Conservation (phyloP, 2,888 invertebrate genomes). For the Hybos culiciformis region DNA sequence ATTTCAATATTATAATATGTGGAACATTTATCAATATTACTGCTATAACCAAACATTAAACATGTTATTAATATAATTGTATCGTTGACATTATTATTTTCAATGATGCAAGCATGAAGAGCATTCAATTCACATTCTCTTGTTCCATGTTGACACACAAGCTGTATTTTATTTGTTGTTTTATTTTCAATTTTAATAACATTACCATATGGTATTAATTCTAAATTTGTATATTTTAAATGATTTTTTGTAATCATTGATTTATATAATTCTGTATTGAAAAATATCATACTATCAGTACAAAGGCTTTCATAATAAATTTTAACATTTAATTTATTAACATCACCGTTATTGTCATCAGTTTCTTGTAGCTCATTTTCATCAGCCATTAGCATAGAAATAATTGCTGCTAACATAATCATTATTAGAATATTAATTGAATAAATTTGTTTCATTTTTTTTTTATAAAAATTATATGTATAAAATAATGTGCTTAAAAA, state of each 20-base stretch:
- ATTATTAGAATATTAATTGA: no score
- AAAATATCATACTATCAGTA: slow-evolving; percentile 27
- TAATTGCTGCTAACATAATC: no score
- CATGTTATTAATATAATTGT: slow-evolving; percentile 27
- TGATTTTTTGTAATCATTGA: slow-evolving; percentile 22
- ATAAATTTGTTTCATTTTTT: no score
- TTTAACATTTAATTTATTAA: slow-evolving; percentile 21
- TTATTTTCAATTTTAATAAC: slow-evolving; percentile 22
- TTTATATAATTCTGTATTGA: slow-evolving; percentile 22
- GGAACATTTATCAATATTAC: slow-evolving; percentile 23
- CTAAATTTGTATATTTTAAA: slow-evolving; percentile 21
- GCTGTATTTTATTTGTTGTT: slow-evolving; percentile 15
- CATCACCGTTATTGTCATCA: no score
- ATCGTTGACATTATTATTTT: slow-evolving; percentile 19
- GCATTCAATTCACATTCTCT: slow-evolving; percentile 31
- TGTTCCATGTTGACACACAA: slow-evolving; percentile 29
- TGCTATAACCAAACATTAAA: slow-evolving; percentile 21
- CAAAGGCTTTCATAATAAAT: slow-evolving; percentile 33
- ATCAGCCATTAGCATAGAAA: no score
- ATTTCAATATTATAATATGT: slow-evolving; percentile 20
- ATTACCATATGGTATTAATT: slow-evolving; percentile 32
- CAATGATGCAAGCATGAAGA: slow-evolving; percentile 29
- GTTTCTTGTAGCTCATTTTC: no score
- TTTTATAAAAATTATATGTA: no score
- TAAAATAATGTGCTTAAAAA: no score